Base-by-base conservation (phyloP, 2,797 vertebrate genomes). In the Betta splendens region DNA sequence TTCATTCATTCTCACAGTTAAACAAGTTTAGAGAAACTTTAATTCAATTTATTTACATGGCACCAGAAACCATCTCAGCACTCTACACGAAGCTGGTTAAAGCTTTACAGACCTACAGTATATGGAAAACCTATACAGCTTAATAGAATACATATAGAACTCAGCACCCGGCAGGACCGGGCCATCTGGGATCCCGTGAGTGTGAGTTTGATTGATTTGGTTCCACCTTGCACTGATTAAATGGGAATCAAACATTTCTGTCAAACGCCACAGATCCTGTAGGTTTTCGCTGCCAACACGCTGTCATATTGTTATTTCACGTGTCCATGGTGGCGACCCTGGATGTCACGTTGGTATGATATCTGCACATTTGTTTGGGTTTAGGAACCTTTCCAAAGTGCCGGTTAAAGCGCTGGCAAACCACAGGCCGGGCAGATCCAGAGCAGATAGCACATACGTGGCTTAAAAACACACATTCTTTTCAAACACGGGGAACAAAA, bases 341-440 rank as follows among this genome's bases (percentile, higher is more conserved):
- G 64, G 36, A 80, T 65, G 77, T 84, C 74, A 78, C 11, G 12
- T 70, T 77, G 77, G 82, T 67, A 79, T 81, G 72, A 74, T 70
- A 84, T 83, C 77, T 74, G 44, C 62, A 66, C 55, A 46, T 75
- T 82, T 84, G 80, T 88, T 87, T 85, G 68, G 76, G 56, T 82
- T 85, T 61, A 67, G 53, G 77, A 81, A 72, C 33, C 26, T 39
- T 74, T 80, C 54, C 69, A 75, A 23, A 13, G 46, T 65, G 58
- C 53, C 52, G 73, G 74, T 80, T 68, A 53, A 54, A 22, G 54
- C 54, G 55, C 29, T 44, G 38, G 66, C 71, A 66, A 79, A 87
- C 77, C 75, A 80, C 38, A 68, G 67, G 36, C 58, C 54, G 42
- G 50, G 23, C 60, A 73, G 72, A 87, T 81, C 49, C 32, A 58